Evolutionary conservation across 2,113 vertebrate species (phyloP), one percentile per base, ranked within the genome.

Genomic region (Apteryx owenii): DNA sequence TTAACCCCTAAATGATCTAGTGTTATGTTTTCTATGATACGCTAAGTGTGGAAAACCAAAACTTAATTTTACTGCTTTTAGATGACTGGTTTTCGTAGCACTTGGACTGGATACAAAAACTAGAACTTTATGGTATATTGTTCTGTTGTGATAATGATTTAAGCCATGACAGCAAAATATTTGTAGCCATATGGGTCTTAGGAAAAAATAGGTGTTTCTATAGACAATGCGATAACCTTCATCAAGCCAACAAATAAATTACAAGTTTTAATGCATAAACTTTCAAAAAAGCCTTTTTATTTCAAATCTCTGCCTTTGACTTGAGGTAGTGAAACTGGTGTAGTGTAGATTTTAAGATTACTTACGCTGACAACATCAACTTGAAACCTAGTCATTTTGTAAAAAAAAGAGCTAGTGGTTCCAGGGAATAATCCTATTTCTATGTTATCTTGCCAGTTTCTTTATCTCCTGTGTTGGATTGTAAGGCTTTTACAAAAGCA

Each of bases 271-370:
- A 77, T 46, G 22, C 11, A 14, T 53, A 66, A 85, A 16, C 29
- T 88, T 80, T 92, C 62, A 82, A 53, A 79, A 89, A 91, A 25
- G 5, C 70, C 21, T 53, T 85, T 80, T 92, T 77, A 38, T 89
- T 82, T 72, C 64, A 46, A 70, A 65, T 65, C 56, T 93, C 66
- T 88, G 22, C n/a, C 75, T 92, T 89, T 87, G 62, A 89, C 62
- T 82, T 87, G 81, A 69, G 42, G 31, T n/a, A 46, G 75, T 73
- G 40, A 83, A 93, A 88, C 92, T 95, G 84, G 66, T 82, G 62
- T 62, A 95, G 87, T 95, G 75, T 95, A 85, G 95, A 91, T 93
- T 85, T 77, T 85, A 94, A 81, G 78, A 42, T 95, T 87, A 85
- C 86, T 91, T 87, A 78, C 81, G 51, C 54, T 77, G 92, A 95